phyloP scores from a whole-genome alignment of 2,113 vertebrate species.

The Sigmodon hispidus region DNA sequence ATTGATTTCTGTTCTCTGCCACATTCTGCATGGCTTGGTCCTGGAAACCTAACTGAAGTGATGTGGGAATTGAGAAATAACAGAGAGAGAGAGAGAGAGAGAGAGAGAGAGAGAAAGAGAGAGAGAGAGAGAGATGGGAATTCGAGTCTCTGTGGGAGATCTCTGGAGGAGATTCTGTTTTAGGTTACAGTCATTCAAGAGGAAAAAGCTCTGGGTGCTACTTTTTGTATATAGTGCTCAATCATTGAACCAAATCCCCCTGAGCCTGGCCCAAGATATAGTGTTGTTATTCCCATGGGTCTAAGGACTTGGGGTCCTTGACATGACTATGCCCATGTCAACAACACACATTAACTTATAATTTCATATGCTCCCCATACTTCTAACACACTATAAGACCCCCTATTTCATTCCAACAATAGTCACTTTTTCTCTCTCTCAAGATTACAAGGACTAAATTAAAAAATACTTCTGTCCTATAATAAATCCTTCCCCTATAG shows the following conservation, averaged over 20 bases:
- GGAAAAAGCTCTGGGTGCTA: neutral
- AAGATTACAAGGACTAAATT: constrained; percentile 44
- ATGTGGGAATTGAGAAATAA: neutral
- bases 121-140: no score
- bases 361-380: neutral
- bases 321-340: neutral
- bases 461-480: neutral
- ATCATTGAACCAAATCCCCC: neutral
- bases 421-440: constrained; percentile 34
- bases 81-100: no score
- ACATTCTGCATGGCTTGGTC: neutral
- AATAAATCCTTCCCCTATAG: neutral
- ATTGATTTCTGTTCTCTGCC: neutral
- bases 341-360: neutral
- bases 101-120: no score
- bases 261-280: neutral
- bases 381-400: neutral
- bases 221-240: neutral
- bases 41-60: neutral
- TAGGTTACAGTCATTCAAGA: neutral
- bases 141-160: neutral
- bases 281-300: neutral
- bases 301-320: neutral
- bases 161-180: neutral
- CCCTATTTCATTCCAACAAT: constrained; percentile 9